A percentile compares a stretch with the other conserved stretches of the same genome.
phyloP scores from a whole-genome alignment of 2,888 invertebrate genomes.

The Acrocyrtus sp. region DNA sequence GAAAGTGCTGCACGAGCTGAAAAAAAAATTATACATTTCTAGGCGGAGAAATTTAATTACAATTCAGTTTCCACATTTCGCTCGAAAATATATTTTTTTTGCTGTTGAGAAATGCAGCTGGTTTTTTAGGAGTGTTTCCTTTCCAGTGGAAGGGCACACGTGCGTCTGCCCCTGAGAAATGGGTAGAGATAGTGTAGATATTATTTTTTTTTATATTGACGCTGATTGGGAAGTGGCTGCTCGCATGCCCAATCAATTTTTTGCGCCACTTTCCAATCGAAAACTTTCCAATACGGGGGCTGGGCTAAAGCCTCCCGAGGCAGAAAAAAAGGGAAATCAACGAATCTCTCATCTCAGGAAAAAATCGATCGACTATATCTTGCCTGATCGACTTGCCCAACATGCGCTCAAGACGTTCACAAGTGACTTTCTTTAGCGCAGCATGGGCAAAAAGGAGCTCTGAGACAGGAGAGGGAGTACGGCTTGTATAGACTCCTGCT shows the following conservation, averaged over 20 bases:
- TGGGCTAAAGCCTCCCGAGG: constrained; percentile 54
- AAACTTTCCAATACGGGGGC: constrained; percentile 59
- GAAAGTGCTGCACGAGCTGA: no score
- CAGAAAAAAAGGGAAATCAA: constrained; percentile 63
- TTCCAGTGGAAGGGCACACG: no score
- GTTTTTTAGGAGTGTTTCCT: no score
- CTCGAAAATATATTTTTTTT: no score
- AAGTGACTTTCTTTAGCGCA: constrained; percentile 62
- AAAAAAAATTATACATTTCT: no score
- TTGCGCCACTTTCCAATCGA: constrained; percentile 63
- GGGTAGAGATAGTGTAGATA: no score
- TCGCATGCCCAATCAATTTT: constrained; percentile 64
- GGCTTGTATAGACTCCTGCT: not conserved
- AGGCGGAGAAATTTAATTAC: no score
- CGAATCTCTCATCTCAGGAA: constrained; percentile 62
- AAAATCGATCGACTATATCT: constrained; percentile 64
- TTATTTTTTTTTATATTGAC: no score
- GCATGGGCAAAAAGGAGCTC: constrained; percentile 33
- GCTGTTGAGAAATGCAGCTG: no score
- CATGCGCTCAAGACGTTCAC: constrained; percentile 64
- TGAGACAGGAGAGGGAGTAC: constrained; percentile 3
- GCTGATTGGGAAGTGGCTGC: constrained; percentile 59
- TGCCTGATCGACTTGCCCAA: constrained; percentile 64
- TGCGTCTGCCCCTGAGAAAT: no score
- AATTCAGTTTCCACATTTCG: no score